Evolutionary conservation across 1,140 invertebrate genomes (phyloP).

Genomic region (Planococcus citri): DNA sequence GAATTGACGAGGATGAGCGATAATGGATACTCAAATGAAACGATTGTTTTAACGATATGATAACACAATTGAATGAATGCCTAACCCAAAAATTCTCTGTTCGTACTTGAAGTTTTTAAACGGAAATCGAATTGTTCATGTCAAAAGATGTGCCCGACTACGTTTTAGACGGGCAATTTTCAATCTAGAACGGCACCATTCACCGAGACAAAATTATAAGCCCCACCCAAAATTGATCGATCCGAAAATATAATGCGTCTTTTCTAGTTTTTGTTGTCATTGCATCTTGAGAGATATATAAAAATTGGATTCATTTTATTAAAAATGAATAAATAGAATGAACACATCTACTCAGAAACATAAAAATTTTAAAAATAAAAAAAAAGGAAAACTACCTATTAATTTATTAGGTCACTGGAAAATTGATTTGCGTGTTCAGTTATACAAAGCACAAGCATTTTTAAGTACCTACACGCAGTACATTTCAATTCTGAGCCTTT

Average conservation of each 20-base stretch:
- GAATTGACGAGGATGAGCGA: not conserved
- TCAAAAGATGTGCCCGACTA: not conserved
- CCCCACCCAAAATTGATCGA: slow-evolving; percentile 16
- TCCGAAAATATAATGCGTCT: not conserved
- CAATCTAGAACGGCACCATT: not conserved
- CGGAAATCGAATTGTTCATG: not conserved
- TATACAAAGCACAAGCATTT: too few species aligned
- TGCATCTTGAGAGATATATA: too few species aligned
- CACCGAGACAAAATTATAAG: not conserved
- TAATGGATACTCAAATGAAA: not conserved
- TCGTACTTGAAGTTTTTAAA: not conserved
- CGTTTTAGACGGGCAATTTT: not conserved
- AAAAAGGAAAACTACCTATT: too few species aligned
- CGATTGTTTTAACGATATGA: not conserved
- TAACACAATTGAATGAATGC: not conserved
- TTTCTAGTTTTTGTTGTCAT: not conserved
- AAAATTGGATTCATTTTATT: too few species aligned
- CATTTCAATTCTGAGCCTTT: too few species aligned
- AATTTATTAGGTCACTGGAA: too few species aligned
- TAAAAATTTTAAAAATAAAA: too few species aligned
- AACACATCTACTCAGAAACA: too few species aligned
- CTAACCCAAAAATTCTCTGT: not conserved
- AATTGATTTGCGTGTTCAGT: too few species aligned
- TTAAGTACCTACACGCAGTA: too few species aligned
- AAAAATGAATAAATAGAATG: too few species aligned